Base-by-base conservation (phyloP, 2,888 invertebrate genomes). In the Elegia similella region DNA sequence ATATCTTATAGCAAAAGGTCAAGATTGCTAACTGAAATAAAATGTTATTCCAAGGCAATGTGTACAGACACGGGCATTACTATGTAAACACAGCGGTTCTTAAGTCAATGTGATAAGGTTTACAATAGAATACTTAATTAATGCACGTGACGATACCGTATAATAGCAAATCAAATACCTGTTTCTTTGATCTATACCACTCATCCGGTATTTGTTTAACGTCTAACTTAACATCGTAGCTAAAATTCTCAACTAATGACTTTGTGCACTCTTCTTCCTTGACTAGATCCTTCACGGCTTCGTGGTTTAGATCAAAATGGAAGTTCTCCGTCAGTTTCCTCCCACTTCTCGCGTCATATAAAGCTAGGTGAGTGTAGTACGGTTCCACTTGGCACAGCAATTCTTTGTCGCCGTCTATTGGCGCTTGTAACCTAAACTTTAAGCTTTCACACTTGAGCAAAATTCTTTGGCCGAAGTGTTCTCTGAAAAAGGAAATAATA, bases 261-360 rank as follows among this genome's bases (percentile, higher is more conserved):
- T 91, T 88, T 57, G 86, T 88, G 78, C 90, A 88, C 69, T 92
- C 84, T 2, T 68, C 81, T 61, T 84, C 86, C 67, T 78, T 89
- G 92, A 88, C 88, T 90, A 86, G 92, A 80, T 91, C 93, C 79
- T 65, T 85, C n/a, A 96, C 95, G 62, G 94, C 93, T 8, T 94
- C 93, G 74, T 95, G 94, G 87, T 97, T 97, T 13, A 97, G 92
- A 81, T 97, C 96, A 75, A 97, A 97, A 82, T 97, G 95, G 88
- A 98, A 98, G 86, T 97, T 98, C 82, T 98, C 98, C 1, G 98
- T 96, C 63, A 99, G 92, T 87, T 98, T 98, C 75, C 95, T 94
- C 42, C 96, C 96, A 66, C 95, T 95, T 75, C 95, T 95, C 6
- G 96, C 96, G 91, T 99, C 99, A 84, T 97, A 99, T 44, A 99